These are phyloP conservation scores for Amblyopsis rosae DNA, from an alignment of 2,113 vertebrate species.

Conservation along the genomic window DNA sequence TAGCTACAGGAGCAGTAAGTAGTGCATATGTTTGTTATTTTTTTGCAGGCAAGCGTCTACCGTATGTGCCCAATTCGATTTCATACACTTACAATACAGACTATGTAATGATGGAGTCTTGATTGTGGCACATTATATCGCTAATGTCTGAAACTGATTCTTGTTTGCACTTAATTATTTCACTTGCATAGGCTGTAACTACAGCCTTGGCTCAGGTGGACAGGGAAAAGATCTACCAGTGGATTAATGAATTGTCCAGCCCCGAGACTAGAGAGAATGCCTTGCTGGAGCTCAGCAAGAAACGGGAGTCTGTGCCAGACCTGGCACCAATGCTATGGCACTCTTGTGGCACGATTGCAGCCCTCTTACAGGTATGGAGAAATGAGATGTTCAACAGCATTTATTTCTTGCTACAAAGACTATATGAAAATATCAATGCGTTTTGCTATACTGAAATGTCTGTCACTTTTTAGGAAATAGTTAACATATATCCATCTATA, in stretches of 20 bases:
- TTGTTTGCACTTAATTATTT: neutral
- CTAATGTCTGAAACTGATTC: neutral
- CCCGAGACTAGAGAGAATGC: constrained; percentile 96
- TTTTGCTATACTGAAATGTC: too few species aligned
- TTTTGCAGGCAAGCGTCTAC: too few species aligned
- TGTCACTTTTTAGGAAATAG: constrained; percentile 85
- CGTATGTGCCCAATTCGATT: neutral
- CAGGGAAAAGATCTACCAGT: constrained; percentile 97
- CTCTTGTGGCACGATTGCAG: constrained; percentile 95
- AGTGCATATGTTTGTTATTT: neutral
- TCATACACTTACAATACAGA: too few species aligned
- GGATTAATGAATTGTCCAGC: constrained; percentile 98
- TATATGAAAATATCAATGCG: neutral
- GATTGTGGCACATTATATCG: neutral
- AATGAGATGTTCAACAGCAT: neutral
- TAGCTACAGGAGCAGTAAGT: constrained; percentile 81
- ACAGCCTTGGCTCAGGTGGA: constrained; percentile 95
- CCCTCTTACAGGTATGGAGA: constrained; percentile 87
- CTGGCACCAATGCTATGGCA: constrained; percentile 98
- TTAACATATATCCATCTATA: constrained; percentile 99
- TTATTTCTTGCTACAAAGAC: neutral
- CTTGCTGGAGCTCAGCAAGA: constrained; percentile 95
- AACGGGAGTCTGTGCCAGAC: constrained; percentile 94
- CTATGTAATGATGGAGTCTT: neutral
- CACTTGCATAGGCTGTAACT: constrained; percentile 84